These are phyloP conservation scores for Helicorthomorpha holstii DNA, from an alignment of 1,140 invertebrate genomes.

Conservation along the genomic window DNA sequence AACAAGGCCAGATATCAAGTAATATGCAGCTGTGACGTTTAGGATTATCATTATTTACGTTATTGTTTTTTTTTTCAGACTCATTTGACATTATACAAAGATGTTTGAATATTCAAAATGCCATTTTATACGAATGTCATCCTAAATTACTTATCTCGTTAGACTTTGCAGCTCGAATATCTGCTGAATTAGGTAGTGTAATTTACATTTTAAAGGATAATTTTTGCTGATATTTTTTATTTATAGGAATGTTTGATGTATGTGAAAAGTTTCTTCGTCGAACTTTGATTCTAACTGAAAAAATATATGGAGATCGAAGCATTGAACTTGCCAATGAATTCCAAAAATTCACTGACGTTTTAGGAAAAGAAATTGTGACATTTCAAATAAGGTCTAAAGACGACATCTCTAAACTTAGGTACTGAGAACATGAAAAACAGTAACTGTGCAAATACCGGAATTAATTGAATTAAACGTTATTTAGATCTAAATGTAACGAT, in stretches of 20 bases:
- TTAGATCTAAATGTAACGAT: no score
- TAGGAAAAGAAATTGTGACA: no score
- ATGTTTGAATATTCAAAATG: neutral
- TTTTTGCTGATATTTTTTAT: neutral
- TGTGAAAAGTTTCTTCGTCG: neutral
- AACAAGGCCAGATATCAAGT: neutral
- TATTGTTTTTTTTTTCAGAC: neutral
- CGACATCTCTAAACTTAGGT: no score
- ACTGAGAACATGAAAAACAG: no score
- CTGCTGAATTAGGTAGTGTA: neutral
- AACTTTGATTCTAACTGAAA: neutral
- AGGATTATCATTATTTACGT: no score
- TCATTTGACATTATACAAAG: neutral
- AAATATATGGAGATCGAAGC: no score
- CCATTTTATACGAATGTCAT: neutral
- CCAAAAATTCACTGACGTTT: neutral
- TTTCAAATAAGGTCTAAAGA: no score
- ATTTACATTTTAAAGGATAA: neutral
- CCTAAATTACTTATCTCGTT: neutral
- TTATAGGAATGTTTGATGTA: neutral
- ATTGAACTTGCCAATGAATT: neutral
- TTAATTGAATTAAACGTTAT: no score
- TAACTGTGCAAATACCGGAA: no score
- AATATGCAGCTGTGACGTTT: no score
- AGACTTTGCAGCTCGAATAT: neutral